Percentiles rank a stretch among this genome's conserved stretches.
phyloP scores from a whole-genome alignment of 2,797 vertebrate genomes.

The Danio kyathit region DNA sequence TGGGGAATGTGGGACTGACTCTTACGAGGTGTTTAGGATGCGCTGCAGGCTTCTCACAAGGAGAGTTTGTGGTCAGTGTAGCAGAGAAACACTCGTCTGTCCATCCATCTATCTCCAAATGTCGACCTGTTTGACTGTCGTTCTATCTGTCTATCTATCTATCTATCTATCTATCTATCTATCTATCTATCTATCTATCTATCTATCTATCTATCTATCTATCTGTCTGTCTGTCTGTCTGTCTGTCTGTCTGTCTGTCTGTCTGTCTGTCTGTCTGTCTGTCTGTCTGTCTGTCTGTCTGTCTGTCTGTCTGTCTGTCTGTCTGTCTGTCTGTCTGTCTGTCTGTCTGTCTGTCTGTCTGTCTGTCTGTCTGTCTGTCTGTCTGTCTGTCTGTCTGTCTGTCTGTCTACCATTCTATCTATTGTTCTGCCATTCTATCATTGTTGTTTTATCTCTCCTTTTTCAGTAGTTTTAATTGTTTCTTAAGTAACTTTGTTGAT shows the following conservation, averaged over 20 bases:
- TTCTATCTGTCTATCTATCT: background rate
- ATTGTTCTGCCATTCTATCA: background rate
- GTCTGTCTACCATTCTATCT: background rate
- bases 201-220: too few species aligned
- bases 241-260: too few species aligned
- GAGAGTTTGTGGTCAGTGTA: conserved; percentile 27
- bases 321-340: too few species aligned
- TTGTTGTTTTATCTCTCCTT: background rate
- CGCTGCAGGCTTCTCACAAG: conserved; percentile 57
- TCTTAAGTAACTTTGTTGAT: background rate
- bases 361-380: too few species aligned
- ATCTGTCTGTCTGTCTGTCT: too few species aligned
- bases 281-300: too few species aligned
- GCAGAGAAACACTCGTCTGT: background rate
- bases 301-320: too few species aligned
- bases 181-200: background rate
- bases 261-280: too few species aligned
- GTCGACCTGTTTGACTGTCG: background rate
- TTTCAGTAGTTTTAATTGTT: too few species aligned
- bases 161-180: background rate
- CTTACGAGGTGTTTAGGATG: conserved; percentile 77
- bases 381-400: too few species aligned
- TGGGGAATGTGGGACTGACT: conserved; percentile 59
- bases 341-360: too few species aligned
- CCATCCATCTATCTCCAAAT: background rate